These are phyloP conservation scores for Jordanella pulchra DNA, from an alignment of 2,797 vertebrate species.

Conservation along the genomic window DNA sequence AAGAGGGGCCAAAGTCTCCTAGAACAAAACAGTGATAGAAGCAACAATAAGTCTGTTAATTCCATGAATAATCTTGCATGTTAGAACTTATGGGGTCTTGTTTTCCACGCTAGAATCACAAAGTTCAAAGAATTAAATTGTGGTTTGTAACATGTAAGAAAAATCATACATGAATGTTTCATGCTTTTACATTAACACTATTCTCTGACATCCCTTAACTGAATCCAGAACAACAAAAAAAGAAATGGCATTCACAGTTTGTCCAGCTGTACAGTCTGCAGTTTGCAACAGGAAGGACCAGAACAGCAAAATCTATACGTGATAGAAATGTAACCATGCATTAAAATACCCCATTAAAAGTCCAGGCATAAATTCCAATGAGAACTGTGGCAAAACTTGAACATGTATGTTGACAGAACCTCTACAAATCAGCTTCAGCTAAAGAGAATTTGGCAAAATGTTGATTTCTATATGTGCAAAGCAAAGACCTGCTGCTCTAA, in stretches of 20 bases:
- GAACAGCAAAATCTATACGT: not conserved
- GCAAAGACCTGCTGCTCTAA: not conserved
- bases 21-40: constrained; percentile 7
- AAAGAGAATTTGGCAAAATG: not conserved
- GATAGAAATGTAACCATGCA: not conserved
- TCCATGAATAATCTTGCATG: not conserved
- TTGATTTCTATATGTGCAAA: not conserved
- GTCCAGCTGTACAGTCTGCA: not conserved
- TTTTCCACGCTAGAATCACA: not conserved
- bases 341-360: not conserved
- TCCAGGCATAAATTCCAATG: not conserved
- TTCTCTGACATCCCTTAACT: not conserved
- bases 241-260: not conserved
- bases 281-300: not conserved
- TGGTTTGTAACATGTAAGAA: not conserved
- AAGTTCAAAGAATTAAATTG: not conserved
- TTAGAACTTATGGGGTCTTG: not conserved
- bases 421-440: not conserved
- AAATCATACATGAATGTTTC: not conserved
- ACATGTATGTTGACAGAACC: not conserved
- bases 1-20: constrained; percentile 81
- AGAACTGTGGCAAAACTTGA: not conserved
- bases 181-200: not conserved
- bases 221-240: not conserved
- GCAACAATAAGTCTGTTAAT: constrained; percentile 3